Conservation (phyloP, 2,888 invertebrate species). For the Notocelia uddmanniana region DNA sequence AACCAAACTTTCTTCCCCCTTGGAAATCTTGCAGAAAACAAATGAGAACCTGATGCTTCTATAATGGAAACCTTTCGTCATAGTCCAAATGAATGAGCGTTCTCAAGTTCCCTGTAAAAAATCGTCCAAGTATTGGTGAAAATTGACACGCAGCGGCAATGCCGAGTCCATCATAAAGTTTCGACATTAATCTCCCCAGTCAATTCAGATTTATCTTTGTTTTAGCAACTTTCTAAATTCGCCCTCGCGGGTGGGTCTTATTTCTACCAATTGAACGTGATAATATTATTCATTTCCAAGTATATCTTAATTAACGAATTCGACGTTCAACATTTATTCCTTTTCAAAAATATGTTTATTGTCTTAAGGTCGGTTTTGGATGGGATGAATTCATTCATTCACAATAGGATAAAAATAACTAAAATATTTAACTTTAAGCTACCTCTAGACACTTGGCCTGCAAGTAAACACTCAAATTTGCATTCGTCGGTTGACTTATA, state of each 20-base stretch:
- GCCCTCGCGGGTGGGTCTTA: slow-evolving; percentile 3
- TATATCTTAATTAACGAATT: background rate
- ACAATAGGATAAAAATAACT: too few relatives aligned
- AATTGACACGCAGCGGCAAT: slow-evolving; percentile 35
- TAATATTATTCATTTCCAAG: background rate
- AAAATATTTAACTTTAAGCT: too few relatives aligned
- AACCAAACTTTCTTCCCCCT: background rate
- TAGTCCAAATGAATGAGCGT: slow-evolving; percentile 22
- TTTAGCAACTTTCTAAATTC: slow-evolving; percentile 45
- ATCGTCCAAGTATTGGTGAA: slow-evolving; percentile 38
- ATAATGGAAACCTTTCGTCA: slow-evolving; percentile 34
- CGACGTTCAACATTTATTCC: too few relatives aligned
- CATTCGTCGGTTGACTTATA: too few relatives aligned
- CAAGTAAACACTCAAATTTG: too few relatives aligned
- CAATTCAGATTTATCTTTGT: slow-evolving; percentile 47
- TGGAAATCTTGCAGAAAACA: slow-evolving; percentile 9
- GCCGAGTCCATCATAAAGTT: slow-evolving; percentile 44
- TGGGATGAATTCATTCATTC: too few relatives aligned
- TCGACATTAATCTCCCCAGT: slow-evolving; percentile 46
- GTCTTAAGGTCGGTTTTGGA: too few relatives aligned
- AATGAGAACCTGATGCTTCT: slow-evolving; percentile 15
- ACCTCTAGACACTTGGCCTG: too few relatives aligned
- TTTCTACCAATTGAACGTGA: slow-evolving; percentile 11
- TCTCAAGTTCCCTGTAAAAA: slow-evolving; percentile 29
- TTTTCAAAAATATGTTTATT: too few relatives aligned